Conservation (phyloP, 2,797 vertebrate genomes). For the Poeciliopsis gracilis region DNA sequence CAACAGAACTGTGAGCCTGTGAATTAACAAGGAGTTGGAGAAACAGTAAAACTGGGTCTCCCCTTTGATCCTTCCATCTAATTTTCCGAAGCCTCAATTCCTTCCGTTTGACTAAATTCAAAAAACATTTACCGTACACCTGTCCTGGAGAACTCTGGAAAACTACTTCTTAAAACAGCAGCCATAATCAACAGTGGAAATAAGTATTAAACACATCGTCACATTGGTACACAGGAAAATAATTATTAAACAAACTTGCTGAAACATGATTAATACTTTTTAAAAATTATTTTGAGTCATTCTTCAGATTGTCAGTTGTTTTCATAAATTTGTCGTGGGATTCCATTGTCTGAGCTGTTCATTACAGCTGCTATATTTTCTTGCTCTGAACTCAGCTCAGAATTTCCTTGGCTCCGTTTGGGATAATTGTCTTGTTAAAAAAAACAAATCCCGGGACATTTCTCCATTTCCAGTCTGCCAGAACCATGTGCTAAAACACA, state of each 20-base stretch:
- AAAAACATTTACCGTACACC: constrained; percentile 12
- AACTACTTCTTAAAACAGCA: not conserved
- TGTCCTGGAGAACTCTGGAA: constrained; percentile 57
- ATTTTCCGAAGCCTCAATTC: constrained; percentile 21
- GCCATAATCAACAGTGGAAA: not conserved
- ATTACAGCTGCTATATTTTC: not conserved
- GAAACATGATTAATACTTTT: not conserved
- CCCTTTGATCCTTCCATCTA: constrained; percentile 61
- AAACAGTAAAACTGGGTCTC: constrained; percentile 36
- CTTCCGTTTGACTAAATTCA: constrained; percentile 19
- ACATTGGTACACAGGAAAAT: not conserved
- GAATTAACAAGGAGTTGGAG: constrained; percentile 71
- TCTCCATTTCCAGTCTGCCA: not conserved
- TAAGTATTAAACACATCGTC: not conserved
- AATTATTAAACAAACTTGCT: not conserved
- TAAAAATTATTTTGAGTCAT: not conserved
- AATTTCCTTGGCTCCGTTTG: not conserved
- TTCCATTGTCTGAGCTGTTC: not conserved
- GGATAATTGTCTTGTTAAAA: not conserved
- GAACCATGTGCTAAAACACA: not conserved
- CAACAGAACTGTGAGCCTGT: constrained; percentile 74
- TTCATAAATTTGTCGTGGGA: not conserved
- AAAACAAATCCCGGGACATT: not conserved
- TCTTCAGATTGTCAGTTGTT: not conserved
- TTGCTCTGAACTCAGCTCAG: not conserved